Evolutionary conservation across 2,888 invertebrate genomes (phyloP).

Genomic region (Iphiclides podalirius): DNA sequence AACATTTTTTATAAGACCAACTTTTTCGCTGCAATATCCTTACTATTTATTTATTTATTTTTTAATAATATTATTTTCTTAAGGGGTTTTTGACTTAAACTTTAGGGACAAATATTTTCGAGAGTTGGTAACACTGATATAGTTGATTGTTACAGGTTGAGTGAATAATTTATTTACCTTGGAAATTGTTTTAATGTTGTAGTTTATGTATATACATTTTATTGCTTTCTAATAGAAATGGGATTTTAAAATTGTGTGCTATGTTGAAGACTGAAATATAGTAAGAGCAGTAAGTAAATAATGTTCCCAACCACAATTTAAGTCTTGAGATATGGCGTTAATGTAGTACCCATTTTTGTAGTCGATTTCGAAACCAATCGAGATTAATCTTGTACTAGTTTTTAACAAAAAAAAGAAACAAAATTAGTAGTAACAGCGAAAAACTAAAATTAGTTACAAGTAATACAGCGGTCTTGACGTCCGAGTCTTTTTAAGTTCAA

Average conservation of each 20-base stretch:
- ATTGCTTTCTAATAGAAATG: slow-evolving; percentile 12
- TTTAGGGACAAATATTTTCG: too few relatives aligned
- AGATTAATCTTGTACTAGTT: too few relatives aligned
- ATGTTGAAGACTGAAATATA: neutral
- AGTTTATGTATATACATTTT: neutral
- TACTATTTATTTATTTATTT: too few relatives aligned
- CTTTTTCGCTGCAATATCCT: too few relatives aligned
- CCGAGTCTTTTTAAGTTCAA: neutral
- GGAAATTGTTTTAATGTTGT: slow-evolving; percentile 2
- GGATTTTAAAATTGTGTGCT: slow-evolving; percentile 6
- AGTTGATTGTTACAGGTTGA: slow-evolving; percentile 13
- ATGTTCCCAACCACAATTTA: neutral
- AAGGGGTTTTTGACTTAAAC: too few relatives aligned
- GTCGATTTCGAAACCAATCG: slow-evolving; percentile 14
- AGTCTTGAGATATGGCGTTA: neutral
- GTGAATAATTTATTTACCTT: slow-evolving; percentile 22
- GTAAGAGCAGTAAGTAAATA: slow-evolving; percentile 15
- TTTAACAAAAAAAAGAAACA: too few relatives aligned
- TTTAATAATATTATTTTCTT: too few relatives aligned
- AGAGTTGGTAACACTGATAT: slow-evolving; percentile 2
- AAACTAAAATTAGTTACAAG: too few relatives aligned
- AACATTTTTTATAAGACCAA: too few relatives aligned
- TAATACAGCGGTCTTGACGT: neutral
- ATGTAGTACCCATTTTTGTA: slow-evolving; percentile 6
- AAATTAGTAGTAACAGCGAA: too few relatives aligned